Conservation (phyloP, 2,888 invertebrate species). For the Calliopum simillimum region DNA sequence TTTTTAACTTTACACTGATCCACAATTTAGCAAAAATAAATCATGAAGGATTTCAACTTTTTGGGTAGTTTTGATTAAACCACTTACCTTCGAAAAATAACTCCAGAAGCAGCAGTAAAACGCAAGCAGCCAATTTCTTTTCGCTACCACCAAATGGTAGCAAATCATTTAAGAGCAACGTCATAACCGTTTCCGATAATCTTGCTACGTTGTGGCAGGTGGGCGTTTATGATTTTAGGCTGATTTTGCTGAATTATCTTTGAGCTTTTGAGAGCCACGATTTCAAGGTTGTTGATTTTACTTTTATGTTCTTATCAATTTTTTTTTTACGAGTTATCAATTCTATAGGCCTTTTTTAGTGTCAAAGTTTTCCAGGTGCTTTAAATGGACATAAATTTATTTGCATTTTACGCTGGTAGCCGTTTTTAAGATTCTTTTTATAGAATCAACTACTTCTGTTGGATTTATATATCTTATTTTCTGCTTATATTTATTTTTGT, state of each 20-base stretch:
- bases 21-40: too few relatives aligned
- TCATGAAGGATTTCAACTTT: too few relatives aligned
- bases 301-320: constrained; percentile 3
- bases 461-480: constrained; percentile 20
- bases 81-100: constrained; percentile 76
- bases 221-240: neutral
- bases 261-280: neutral
- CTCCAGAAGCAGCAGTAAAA: constrained; percentile 76
- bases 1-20: too few relatives aligned
- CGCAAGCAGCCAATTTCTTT: constrained; percentile 76
- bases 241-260: neutral
- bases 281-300: neutral
- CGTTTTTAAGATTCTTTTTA: neutral
- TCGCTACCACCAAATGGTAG: constrained; percentile 63
- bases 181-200: constrained; percentile 47
- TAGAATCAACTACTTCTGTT: constrained; percentile 21
- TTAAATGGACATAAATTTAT: constrained; percentile 2
- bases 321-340: too few relatives aligned
- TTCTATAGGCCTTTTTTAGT: constrained; percentile 6
- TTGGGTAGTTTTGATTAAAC: too few relatives aligned
- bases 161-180: constrained; percentile 56
- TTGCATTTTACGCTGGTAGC: constrained; percentile 7
- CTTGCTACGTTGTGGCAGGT: neutral
- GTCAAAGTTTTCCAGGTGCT: neutral
- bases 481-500: constrained; percentile 1